Base-by-base conservation (phyloP, 2,797 vertebrate genomes). In the Rhinoraja longicauda region DNA sequence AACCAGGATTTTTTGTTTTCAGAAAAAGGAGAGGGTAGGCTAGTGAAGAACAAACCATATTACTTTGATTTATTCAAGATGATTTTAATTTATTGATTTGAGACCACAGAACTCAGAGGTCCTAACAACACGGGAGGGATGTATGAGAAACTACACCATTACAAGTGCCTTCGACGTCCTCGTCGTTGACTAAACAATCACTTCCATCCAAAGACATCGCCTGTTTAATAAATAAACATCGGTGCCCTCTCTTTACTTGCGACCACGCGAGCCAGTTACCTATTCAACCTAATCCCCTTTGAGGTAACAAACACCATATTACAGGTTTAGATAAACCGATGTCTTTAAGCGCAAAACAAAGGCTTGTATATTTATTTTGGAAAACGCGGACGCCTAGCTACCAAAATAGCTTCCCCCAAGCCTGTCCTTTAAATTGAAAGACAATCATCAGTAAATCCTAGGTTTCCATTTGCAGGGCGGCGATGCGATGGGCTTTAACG, bases 281-380 rank as follows among this genome's bases (percentile, higher is more conserved):
- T 86, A 86, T 32, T 17, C 59, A 86, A 86, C 29, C 82, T 62
- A 64, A 86, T 86, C 82, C 82, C 29, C 29, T 64, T 86, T 64
- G 82, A 86, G 62, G 59, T 32, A 62, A 88, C 84, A 88, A 67
- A 32, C 59, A n/a, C 32, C 64, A 67, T 21, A 86, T 88, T 86
- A 64, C 32, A 88, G 84, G 84, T 32, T 88, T 67, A 88, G 62
- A 88, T 39, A 88, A 86, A 86, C 62, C 21, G 82, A 82, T 59
- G 26, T 57, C 84, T 67, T 88, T 62, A 32, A 67, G 64, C 32
- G 86, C n/a, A 32, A 62, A 57, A 86, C 82, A 86, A 86, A 86
- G 84, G 59, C 36, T 67, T 88, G 19, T 21, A 64, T 1, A n/a
- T 64, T 73, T 73, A 88, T 88, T 88, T 64, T 64, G 84, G 59